Evolutionary conservation across 1,140 invertebrate species (phyloP), one percentile per base, ranked within the genome.

Genomic region (Drosophila leontia): DNA sequence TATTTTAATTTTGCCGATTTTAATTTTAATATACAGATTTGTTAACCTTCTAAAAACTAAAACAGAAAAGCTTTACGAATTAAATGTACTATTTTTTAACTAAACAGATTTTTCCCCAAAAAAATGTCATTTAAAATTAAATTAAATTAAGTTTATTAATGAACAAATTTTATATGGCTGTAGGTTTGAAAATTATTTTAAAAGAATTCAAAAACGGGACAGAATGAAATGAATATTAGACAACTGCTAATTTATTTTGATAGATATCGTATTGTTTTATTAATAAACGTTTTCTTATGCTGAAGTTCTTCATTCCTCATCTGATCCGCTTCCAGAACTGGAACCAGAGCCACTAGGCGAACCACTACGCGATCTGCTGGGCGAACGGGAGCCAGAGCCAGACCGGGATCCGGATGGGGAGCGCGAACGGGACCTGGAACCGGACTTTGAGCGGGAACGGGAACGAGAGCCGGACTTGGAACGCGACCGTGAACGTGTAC

Each of bases 361-460:
- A 8, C 75, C 77, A 59, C 82, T 91, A 2, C 92, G 80, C 4
- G 93, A 94, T 6, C 91, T 91, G 17, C 75, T 78, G n/a, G 78
- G 76, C 7, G 92, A 92, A 37, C 91, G 91, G 7, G 92, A 93
- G 15, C 67, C 79, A 23, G 90, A 84, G 4, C 82, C 75, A 15
- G 82, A 87, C 7, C 82, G 77, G 7, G 80, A 84, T 9, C 68
- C 68, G 1, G 83, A 90, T 26, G 64, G 60, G 2, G 80, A 77
- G 37, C 50, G 53, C 11, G 88, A 92, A 50, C 83, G 80, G 5
- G 88, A 93, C 44, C 63, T 62, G 13, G 86, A 82, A 3, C 56
- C 61, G 1, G 82, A 83, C 9, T 70, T 75, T 13, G 81, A 93
- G 17, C 72, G 64, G 11, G 91, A 93, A n/a, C 87, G 78, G 55